These are phyloP conservation scores for Agonopterix arenella DNA, from an alignment of 2,888 invertebrate genomes.

Conservation along the genomic window DNA sequence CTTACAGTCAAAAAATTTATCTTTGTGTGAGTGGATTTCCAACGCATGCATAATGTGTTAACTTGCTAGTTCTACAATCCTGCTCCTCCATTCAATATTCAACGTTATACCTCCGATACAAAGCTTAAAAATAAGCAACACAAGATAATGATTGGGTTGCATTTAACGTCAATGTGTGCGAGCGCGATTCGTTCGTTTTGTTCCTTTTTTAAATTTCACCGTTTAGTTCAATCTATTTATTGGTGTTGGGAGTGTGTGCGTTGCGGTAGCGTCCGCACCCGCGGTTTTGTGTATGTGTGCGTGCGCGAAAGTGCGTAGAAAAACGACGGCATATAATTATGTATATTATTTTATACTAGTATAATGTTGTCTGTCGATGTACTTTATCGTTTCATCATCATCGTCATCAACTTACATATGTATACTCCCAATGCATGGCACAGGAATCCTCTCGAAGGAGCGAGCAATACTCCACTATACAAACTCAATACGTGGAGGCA, in stretches of 20 bases:
- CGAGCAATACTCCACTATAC: too few relatives aligned
- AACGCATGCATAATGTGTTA: conserved; percentile 57
- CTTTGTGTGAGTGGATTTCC: conserved; percentile 53
- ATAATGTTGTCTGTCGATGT: not conserved
- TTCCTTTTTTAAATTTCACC: conserved; percentile 77
- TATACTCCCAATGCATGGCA: too few relatives aligned
- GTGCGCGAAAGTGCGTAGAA: conserved; percentile 69
- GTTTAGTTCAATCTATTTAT: conserved; percentile 78
- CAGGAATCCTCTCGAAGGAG: too few relatives aligned
- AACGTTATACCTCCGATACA: conserved; percentile 8
- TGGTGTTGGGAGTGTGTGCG: conserved; percentile 62
- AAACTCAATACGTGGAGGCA: too few relatives aligned
- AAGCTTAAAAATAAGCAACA: conserved; percentile 19
- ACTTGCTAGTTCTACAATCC: conserved; percentile 58
- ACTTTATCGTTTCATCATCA: not conserved
- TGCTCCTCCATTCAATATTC: not conserved
- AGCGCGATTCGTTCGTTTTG: conserved; percentile 69
- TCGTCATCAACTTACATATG: not conserved
- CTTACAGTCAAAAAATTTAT: conserved; percentile 62
- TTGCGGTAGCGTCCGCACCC: conserved; percentile 40
- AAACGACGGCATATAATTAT: conserved; percentile 62
- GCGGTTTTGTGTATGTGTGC: conserved; percentile 33
- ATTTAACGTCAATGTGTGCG: conserved; percentile 50
- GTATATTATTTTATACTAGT: conserved; percentile 4
- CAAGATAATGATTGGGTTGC: conserved; percentile 67